Evolutionary conservation across 2,113 vertebrate species (phyloP), one percentile per base, ranked within the genome.

Genomic region (Sturnira hondurensis): DNA sequence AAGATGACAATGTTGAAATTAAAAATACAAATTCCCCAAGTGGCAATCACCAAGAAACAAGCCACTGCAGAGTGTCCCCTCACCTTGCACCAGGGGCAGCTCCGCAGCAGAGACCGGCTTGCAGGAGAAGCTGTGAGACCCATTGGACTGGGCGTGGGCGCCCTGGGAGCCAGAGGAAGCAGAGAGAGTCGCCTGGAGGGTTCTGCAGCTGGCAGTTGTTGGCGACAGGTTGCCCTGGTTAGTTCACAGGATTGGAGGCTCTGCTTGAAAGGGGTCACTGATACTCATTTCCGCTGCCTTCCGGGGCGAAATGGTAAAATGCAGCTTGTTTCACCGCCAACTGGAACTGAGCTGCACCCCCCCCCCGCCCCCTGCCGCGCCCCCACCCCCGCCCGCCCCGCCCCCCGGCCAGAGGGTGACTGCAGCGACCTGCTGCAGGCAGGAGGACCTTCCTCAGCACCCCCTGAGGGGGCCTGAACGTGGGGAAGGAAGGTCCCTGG

Each of bases 121-220:
- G 61, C 52, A 22, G 54, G 52, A 68, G 6, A 45, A 41, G 38
- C 78, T 47, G 47, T 19, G 43, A 67, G 65, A 5, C 11, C 54
- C 31, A 0, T 1, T 2, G 38, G 28, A 47, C 8, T 58, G 56
- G 8, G 70, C 7, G n/a, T 26, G 3, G 4, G 22, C 4, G n/a
- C 31, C 43, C n/a, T 52, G 47, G 74, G 45, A n/a, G 86, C 47
- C 4, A n/a, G 7, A 47, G 73, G 28, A 58, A 83, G 31, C 22
- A 16, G 12, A 20, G 24, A n/a, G 3, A 33, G 1, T 36, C 0
- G 1, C 58, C 43, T 3, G 31, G 14, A 0, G 5, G 22, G 5
- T 65, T 65, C 80, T 47, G 73, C 2, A 22, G 67, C 50, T 43
- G 61, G 52, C 68, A 4, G 61, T 13, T 5, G 63, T 1, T 28